Conservation (phyloP, 1,140 invertebrate species). For the Elysia chlorotica region DNA sequence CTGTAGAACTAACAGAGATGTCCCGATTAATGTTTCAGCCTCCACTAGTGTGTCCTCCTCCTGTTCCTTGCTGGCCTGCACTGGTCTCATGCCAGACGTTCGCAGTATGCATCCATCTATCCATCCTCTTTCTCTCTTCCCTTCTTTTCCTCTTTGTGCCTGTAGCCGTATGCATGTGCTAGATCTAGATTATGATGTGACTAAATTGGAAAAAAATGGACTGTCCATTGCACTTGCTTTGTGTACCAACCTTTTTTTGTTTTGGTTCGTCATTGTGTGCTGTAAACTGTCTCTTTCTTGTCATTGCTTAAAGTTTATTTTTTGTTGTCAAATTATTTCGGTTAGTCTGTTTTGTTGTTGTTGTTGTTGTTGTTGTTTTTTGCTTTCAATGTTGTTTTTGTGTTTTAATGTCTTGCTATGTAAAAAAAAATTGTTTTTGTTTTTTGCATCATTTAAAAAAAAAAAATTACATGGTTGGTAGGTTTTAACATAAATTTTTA, state of each 20-base stretch:
- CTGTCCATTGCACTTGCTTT: background rate
- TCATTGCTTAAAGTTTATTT: background rate
- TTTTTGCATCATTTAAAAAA: too few species aligned
- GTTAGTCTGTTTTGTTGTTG: background rate
- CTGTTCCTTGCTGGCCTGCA: constrained; percentile 52
- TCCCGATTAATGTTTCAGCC: constrained; percentile 34
- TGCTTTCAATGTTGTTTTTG: too few species aligned
- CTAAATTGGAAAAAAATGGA: background rate
- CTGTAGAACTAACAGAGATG: too few species aligned
- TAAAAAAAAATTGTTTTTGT: too few species aligned
- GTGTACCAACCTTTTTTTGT: background rate
- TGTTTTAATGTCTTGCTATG: too few species aligned
- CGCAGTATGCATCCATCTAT: constrained; percentile 50
- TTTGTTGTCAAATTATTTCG: background rate
- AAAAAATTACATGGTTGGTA: too few species aligned
- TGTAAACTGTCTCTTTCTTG: background rate
- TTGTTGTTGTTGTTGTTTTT: too few species aligned
- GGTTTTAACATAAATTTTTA: too few species aligned
- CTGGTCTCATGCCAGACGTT: constrained; percentile 48
- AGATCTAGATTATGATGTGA: background rate
- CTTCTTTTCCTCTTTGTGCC: constrained; percentile 14
- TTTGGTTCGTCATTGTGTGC: background rate
- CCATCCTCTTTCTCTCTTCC: constrained; percentile 10
- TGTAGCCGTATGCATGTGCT: background rate
- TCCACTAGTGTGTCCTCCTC: constrained; percentile 34